Percentiles rank a stretch among this genome's conserved stretches.
Evolutionary conservation across 2,888 invertebrate genomes (phyloP).

Genomic region (Pyrochroa serraticornis): DNA sequence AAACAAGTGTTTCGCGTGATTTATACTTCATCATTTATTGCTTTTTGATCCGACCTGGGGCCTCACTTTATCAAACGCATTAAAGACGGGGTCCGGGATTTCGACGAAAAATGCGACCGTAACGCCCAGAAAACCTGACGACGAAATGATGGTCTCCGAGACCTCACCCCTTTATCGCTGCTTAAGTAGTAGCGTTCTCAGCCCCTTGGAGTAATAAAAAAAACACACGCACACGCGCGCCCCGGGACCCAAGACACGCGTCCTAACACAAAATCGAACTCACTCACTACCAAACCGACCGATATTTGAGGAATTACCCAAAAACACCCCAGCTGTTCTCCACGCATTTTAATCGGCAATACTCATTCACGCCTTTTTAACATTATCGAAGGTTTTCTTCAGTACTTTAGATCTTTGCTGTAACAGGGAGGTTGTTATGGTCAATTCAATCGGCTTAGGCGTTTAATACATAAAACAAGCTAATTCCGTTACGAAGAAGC

Average conservation of each 20-base stretch:
- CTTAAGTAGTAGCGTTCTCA: neutral
- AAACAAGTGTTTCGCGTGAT: constrained; percentile 42
- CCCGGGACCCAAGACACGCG: neutral
- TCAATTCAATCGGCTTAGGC: too few species aligned
- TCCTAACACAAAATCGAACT: constrained; percentile 21
- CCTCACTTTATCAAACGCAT: constrained; percentile 22
- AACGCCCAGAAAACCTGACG: neutral
- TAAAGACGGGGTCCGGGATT: constrained; percentile 8
- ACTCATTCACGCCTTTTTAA: too few species aligned
- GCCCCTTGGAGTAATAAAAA: constrained; percentile 13
- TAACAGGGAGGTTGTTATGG: too few species aligned
- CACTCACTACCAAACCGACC: too few species aligned
- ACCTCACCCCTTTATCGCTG: constrained; percentile 17
- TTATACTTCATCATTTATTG: constrained; percentile 39
- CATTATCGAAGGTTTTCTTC: too few species aligned
- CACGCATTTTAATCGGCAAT: too few species aligned
- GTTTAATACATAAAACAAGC: too few species aligned
- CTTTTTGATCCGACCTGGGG: constrained; percentile 28
- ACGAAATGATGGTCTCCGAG: constrained; percentile 5
- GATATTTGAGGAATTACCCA: too few species aligned
- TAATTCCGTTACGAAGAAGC: too few species aligned
- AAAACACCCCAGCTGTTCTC: too few species aligned
- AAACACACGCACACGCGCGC: constrained; percentile 16
- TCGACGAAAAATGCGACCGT: constrained; percentile 17
- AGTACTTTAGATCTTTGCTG: too few species aligned